Base-by-base conservation (phyloP, 2,797 vertebrate species). In the Intellagama lesueurii region DNA sequence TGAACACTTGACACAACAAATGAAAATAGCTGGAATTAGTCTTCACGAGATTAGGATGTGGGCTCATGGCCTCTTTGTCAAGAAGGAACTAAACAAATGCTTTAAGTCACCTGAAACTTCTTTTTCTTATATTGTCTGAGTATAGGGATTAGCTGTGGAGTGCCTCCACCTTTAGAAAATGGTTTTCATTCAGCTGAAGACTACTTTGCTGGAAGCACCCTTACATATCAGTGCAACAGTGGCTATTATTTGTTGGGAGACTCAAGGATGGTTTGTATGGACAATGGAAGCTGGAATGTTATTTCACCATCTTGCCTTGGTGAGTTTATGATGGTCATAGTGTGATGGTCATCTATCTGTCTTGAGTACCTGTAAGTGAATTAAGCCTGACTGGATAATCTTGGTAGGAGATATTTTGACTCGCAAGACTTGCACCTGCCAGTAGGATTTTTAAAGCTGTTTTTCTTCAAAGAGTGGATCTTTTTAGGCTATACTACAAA, bases 191-290 rank as follows among this genome's bases (percentile, higher is more conserved):
- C 97, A 49, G 98, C 98, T 0, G 96, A 97, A 1, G 98, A 99
- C 91, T 98, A 98, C 91, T 97, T 98, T 30, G 98, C 98, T 24
- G 97, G 98, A 91, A 98, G 98, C 93, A 98, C 98, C 0, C 97
- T 98, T 92, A 97, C 98, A 24, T 99, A 99, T 92, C 98, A 98
- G 92, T 99, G 99, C 93, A 98, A 98, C 89, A 96, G 52, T 2
- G 99, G 99, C 52, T 99, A 99, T 94, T 99, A 99, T 94, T 95
- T 99, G 91, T 92, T 99, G 92, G 99, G 99, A 0, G 98, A 99
- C 81, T 97, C 98, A 76, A 98, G 98, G 91, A 97, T 98, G 96
- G 97, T 98, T 92, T 99, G 99, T 93, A 93, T 96, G 73, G 98
- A 98, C 95, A 98, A 96, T 0, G 99, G 99, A 83, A 98, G 96